Conservation (phyloP, 2,888 invertebrate genomes). For the Pteria penguin region DNA sequence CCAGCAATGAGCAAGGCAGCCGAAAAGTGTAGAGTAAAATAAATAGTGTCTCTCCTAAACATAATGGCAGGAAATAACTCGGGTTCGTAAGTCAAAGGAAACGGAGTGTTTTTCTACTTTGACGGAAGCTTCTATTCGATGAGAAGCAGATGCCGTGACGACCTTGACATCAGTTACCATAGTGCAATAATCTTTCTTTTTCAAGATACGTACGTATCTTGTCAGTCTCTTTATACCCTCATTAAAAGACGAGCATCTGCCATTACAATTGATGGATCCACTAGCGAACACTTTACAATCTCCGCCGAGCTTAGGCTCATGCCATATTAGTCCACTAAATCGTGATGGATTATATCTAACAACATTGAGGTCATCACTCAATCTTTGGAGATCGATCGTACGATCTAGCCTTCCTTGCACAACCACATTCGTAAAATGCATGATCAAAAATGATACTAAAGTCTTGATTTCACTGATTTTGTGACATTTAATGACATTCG, state of each 20-base stretch:
- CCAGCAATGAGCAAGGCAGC: not conserved
- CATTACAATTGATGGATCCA: constrained; percentile 18
- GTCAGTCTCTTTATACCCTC: constrained; percentile 4
- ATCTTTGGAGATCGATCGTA: not conserved
- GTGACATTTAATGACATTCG: not conserved
- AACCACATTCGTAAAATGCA: constrained; percentile 14
- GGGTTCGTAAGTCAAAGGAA: not conserved
- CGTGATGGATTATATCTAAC: constrained; percentile 1
- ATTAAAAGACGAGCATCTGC: not conserved
- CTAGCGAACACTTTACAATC: constrained; percentile 13
- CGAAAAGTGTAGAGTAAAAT: constrained; percentile 7
- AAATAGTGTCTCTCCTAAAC: constrained; percentile 1
- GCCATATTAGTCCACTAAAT: constrained; percentile 21
- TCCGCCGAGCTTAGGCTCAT: constrained; percentile 14
- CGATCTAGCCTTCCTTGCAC: not conserved
- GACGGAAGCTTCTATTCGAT: not conserved
- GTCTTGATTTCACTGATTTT: not conserved
- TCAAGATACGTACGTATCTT: not conserved
- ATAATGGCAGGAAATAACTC: constrained; percentile 9
- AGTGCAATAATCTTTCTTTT: not conserved
- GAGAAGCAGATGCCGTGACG: not conserved
- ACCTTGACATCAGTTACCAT: not conserved
- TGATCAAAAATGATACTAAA: not conserved
- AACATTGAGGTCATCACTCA: not conserved
- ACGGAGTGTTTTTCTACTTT: not conserved